phyloP scores from a whole-genome alignment of 35 echinoderm and acorn worm species.

The Nesometra sesokonis region DNA sequence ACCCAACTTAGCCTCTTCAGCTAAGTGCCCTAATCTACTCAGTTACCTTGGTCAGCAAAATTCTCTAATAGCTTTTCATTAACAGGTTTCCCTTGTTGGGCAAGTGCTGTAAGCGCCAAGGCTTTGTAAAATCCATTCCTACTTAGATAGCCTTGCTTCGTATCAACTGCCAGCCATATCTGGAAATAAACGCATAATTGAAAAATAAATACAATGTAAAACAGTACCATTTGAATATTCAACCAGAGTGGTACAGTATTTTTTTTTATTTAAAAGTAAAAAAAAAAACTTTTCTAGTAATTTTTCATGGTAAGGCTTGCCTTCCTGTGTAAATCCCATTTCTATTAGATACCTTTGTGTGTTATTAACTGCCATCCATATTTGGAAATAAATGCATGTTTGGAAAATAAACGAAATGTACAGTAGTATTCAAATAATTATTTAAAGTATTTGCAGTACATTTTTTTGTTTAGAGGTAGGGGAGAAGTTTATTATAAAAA shows the following conservation, averaged over 20 bases:
- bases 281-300: slow-evolving; percentile 78
- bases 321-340: slow-evolving; percentile 92
- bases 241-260: too few species aligned
- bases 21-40: too few species aligned
- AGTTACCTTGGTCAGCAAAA: slow-evolving; percentile 69
- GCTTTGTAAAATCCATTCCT: slow-evolving; percentile 89
- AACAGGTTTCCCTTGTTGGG: slow-evolving; percentile 87
- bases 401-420: not conserved
- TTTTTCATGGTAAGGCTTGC: slow-evolving; percentile 84
- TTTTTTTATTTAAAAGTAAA: too few species aligned
- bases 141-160: slow-evolving; percentile 74
- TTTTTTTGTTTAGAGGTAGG: too few species aligned
- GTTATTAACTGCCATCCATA: slow-evolving; percentile 90
- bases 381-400: slow-evolving; percentile 29
- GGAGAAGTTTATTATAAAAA: too few species aligned
- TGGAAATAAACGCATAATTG: slow-evolving; percentile 17
- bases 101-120: slow-evolving; percentile 73
- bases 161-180: slow-evolving; percentile 97
- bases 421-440: too few species aligned
- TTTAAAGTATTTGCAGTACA: too few species aligned
- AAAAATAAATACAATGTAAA: slow-evolving; percentile 3
- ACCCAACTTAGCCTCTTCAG: too few species aligned
- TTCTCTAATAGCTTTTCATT: slow-evolving; percentile 92
- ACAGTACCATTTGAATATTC: too few species aligned
- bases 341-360: slow-evolving; percentile 75